Percentiles rank a stretch among this genome's conserved stretches.
Conservation (phyloP, 2,797 vertebrate genomes). For the Sebastes hubbsi region DNA sequence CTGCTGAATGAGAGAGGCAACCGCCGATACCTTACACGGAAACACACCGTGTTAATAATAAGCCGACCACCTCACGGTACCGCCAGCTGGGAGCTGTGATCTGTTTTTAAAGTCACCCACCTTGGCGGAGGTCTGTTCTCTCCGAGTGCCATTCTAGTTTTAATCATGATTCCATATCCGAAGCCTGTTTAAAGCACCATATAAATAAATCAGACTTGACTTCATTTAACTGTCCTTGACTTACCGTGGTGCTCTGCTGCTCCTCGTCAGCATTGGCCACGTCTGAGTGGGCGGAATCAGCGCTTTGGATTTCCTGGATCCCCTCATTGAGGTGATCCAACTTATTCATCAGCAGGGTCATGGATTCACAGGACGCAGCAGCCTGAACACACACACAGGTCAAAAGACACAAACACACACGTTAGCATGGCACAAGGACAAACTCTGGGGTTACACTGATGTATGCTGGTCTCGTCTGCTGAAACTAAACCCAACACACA, state of each 20-base stretch:
- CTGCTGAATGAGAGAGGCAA: too few species aligned
- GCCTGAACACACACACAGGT: constrained; percentile 67
- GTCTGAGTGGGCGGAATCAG: constrained; percentile 63
- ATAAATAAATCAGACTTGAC: not conserved
- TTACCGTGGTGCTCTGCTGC: constrained; percentile 63
- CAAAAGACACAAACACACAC: constrained; percentile 15
- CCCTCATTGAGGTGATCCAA: constrained; percentile 81
- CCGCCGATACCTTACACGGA: too few species aligned
- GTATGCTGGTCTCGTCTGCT: not conserved
- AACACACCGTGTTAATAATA: too few species aligned
- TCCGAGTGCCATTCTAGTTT: too few species aligned
- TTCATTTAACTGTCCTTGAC: constrained; percentile 26
- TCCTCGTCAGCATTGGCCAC: constrained; percentile 59
- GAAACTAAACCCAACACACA: constrained; percentile 6
- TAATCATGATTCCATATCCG: not conserved
- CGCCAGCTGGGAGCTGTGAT: too few species aligned
- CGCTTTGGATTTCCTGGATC: constrained; percentile 77
- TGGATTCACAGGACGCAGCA: constrained; percentile 75
- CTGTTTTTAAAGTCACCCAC: too few species aligned
- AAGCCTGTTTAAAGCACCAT: not conserved
- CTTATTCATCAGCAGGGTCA: constrained; percentile 83
- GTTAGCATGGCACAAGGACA: constrained; percentile 14
- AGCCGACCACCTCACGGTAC: too few species aligned
- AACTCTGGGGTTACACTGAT: constrained; percentile 11
- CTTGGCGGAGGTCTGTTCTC: too few species aligned